Percentiles rank a stretch among this genome's conserved stretches.
phyloP scores from a whole-genome alignment of 1,140 invertebrate genomes.

The Acromyrmex charruanus region DNA sequence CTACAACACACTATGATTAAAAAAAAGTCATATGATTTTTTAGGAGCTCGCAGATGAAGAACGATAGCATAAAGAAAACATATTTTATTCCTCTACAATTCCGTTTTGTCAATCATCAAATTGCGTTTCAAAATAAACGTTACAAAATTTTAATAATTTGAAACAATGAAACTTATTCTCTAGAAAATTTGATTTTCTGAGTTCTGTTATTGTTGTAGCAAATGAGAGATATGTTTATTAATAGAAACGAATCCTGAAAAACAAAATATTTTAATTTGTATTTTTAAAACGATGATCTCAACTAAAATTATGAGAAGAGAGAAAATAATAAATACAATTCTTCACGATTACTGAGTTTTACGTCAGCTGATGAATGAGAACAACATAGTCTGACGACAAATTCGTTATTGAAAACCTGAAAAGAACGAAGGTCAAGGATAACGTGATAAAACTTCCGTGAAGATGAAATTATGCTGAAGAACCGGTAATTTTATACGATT shows the following conservation, averaged over 20 bases:
- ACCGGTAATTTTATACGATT: slow-evolving; percentile 52
- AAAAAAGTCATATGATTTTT: too few relatives aligned
- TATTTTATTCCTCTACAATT: too few relatives aligned
- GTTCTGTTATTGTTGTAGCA: too few relatives aligned
- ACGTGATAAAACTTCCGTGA: slow-evolving; percentile 22
- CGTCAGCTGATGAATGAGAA: slow-evolving; percentile 30
- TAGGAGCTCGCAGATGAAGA: too few relatives aligned
- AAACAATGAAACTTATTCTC: too few relatives aligned
- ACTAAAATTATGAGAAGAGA: not conserved
- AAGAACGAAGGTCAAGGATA: slow-evolving; percentile 57
- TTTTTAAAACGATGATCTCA: slow-evolving; percentile 24
- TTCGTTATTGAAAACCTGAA: slow-evolving; percentile 47
- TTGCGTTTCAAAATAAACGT: not conserved
- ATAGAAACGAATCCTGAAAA: not conserved
- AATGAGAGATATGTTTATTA: not conserved
- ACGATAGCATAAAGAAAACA: too few relatives aligned
- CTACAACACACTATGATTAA: not conserved
- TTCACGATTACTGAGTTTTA: not conserved
- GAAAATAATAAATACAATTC: not conserved
- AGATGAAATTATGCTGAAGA: slow-evolving; percentile 27
- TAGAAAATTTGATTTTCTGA: too few relatives aligned
- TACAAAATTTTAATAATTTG: too few relatives aligned
- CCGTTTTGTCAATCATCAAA: too few relatives aligned
- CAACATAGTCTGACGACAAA: not conserved
- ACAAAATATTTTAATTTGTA: not conserved